These are phyloP conservation scores for Ceyx cyanopectus DNA, from an alignment of 2,113 vertebrate genomes.

Conservation along the genomic window DNA sequence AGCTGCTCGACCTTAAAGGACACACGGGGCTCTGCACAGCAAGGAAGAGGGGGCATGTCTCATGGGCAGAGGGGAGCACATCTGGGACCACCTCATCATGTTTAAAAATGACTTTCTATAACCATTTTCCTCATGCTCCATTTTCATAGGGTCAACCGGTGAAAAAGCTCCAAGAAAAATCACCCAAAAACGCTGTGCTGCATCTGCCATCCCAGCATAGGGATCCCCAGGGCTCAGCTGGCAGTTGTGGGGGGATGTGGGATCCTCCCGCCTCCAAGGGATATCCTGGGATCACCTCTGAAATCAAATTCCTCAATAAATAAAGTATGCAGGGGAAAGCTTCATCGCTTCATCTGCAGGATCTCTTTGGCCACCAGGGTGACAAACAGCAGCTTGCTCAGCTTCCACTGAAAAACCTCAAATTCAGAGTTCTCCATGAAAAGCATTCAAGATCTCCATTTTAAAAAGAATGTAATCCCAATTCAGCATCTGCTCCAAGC, in stretches of 20 bases:
- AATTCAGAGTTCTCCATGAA: background rate
- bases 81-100: rapidly evolving
- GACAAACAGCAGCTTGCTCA: background rate
- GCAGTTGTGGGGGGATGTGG: background rate
- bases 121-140: background rate
- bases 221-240: background rate
- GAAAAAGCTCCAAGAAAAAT: background rate
- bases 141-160: background rate
- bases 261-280: background rate
- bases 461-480: background rate
- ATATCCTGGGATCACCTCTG: background rate
- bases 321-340: background rate
- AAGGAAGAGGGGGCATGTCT: rapidly evolving
- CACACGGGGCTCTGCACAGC: background rate
- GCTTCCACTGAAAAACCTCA: background rate
- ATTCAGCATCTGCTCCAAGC: background rate
- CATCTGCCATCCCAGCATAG: rapidly evolving
- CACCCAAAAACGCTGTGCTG: rapidly evolving
- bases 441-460: background rate
- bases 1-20: background rate
- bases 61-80: rapidly evolving
- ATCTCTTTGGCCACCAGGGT: background rate
- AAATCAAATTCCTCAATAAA: background rate
- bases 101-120: background rate
- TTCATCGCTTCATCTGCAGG: background rate